Percentiles rank a stretch among this genome's conserved stretches.
phyloP scores from a whole-genome alignment of 2,113 vertebrate genomes.

The Cyphomyrus plagiostoma region DNA sequence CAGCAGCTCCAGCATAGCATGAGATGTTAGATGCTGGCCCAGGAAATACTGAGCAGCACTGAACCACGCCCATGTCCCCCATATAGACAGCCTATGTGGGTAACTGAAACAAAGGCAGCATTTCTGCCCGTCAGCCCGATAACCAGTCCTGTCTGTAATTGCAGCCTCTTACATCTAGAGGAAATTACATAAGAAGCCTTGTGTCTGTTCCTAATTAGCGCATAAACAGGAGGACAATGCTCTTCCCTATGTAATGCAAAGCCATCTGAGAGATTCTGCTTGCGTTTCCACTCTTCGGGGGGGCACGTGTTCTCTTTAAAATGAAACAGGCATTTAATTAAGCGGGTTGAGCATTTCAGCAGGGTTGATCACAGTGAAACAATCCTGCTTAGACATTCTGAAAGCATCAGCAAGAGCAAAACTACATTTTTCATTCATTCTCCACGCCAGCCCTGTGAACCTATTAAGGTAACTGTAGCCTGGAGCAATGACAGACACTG shows the following conservation, averaged over 20 bases:
- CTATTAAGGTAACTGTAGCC: not conserved
- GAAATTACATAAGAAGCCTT: constrained; percentile 1
- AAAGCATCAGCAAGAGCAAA: not conserved
- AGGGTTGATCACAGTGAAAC: not conserved
- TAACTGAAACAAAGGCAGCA: not conserved
- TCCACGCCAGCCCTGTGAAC: not conserved
- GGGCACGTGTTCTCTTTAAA: not conserved
- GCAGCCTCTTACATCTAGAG: not conserved
- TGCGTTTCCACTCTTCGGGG: not conserved
- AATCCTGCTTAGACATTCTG: not conserved
- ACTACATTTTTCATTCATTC: not conserved
- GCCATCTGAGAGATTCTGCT: not conserved
- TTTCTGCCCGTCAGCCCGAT: not conserved
- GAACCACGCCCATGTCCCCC: too few species aligned
- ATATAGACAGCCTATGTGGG: not conserved
- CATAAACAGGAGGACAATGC: not conserved
- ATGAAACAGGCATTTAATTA: not conserved
- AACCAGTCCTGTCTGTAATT: not conserved
- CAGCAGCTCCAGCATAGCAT: not conserved
- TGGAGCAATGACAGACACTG: not conserved
- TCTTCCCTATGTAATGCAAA: not conserved
- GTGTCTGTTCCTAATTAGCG: not conserved
- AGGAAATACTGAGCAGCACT: not conserved
- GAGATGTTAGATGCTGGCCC: not conserved
- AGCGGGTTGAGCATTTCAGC: not conserved